Conservation (phyloP, 1,140 invertebrate genomes). For the Forficula auricularia region DNA sequence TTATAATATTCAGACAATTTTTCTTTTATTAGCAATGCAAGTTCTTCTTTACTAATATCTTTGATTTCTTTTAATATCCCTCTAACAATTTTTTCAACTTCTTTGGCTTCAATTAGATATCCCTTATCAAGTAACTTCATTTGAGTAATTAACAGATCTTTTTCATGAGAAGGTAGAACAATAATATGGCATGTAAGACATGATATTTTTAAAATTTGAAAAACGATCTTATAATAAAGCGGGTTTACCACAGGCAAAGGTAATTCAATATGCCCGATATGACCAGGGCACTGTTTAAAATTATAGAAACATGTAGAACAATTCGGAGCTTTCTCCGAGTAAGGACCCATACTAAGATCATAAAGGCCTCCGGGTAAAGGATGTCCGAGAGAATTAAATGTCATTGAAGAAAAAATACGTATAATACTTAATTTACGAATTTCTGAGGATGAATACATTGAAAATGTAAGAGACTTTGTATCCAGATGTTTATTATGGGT, state of each 20-base stretch:
- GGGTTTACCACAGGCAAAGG: conserved; percentile 84
- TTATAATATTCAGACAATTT: neutral
- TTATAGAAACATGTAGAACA: conserved; percentile 69
- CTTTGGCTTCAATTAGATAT: conserved; percentile 47
- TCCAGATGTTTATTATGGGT: neutral
- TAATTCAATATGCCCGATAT: conserved; percentile 90
- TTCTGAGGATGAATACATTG: conserved; percentile 61
- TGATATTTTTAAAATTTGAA: conserved; percentile 42
- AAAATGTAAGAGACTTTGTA: conserved; percentile 28
- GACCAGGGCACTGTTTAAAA: conserved; percentile 63
- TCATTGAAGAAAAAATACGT: conserved; percentile 62
- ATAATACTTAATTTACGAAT: conserved; percentile 73
- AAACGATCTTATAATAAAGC: conserved; percentile 61
- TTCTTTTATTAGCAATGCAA: neutral
- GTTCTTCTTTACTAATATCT: too few species aligned
- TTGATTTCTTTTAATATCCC: too few species aligned
- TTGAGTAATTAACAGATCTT: conserved; percentile 50
- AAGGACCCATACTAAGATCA: conserved; percentile 53
- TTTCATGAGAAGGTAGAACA: conserved; percentile 26
- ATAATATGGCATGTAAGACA: conserved; percentile 46
- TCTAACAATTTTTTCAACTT: conserved; percentile 33
- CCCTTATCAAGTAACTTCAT: conserved; percentile 58
- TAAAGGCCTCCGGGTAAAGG: conserved; percentile 69
- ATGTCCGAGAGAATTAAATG: conserved; percentile 74
- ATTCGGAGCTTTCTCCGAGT: conserved; percentile 31